These are phyloP conservation scores for Pitta sordida DNA, from an alignment of 2,113 vertebrate genomes.

Conservation along the genomic window DNA sequence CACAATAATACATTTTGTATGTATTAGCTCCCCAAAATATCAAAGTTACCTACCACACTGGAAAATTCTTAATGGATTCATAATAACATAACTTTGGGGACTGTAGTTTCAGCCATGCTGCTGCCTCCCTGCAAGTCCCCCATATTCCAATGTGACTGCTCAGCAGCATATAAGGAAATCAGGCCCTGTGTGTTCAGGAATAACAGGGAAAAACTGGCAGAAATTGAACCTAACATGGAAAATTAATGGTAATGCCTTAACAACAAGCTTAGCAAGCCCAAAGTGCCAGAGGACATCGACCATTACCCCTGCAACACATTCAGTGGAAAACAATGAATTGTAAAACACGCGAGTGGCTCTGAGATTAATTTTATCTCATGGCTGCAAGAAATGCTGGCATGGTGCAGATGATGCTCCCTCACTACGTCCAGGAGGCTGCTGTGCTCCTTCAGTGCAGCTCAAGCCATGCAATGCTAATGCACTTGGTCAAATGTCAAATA, in stretches of 20 bases:
- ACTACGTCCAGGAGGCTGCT: neutral
- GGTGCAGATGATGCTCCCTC: neutral
- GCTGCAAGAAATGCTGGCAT: neutral
- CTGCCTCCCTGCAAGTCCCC: neutral
- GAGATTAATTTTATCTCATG: neutral
- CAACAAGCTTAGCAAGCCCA: neutral
- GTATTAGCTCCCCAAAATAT: neutral
- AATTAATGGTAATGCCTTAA: neutral
- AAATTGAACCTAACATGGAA: neutral
- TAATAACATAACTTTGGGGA: neutral
- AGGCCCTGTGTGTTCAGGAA: neutral
- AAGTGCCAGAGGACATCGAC: neutral
- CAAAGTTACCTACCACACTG: neutral
- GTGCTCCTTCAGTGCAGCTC: neutral
- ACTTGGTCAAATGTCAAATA: neutral
- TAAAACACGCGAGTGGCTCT: neutral
- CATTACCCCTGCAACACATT: neutral
- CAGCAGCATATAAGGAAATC: neutral
- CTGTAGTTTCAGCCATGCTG: neutral
- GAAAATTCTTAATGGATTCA: neutral
- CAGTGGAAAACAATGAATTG: neutral
- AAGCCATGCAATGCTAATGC: fast-evolving
- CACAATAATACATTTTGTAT: fast-evolving
- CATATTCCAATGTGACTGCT: neutral
- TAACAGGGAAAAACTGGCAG: neutral